Percentiles rank a stretch among this genome's conserved stretches.
Evolutionary conservation across 2,888 invertebrate genomes (phyloP).

Genomic region (Campopleginae sp.): DNA sequence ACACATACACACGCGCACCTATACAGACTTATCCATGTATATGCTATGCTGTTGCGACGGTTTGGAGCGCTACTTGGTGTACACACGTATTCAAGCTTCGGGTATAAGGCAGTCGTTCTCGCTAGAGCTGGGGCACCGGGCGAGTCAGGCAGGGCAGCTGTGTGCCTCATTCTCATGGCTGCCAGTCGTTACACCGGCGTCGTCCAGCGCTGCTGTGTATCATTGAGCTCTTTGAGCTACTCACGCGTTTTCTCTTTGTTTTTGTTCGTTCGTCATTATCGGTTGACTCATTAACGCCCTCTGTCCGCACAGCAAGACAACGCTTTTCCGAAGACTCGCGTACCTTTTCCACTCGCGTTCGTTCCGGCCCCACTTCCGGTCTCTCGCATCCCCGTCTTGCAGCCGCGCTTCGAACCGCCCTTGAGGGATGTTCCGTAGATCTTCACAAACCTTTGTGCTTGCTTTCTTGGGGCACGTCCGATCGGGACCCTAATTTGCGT

Average conservation of each 20-base stretch:
- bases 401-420: slow-evolving; percentile 7
- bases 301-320: background rate
- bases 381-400: slow-evolving; percentile 18
- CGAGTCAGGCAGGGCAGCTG: slow-evolving; percentile 72
- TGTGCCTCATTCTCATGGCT: slow-evolving; percentile 68
- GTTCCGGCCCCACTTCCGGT: slow-evolving; percentile 37
- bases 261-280: background rate
- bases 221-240: slow-evolving; percentile 26
- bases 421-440: slow-evolving; percentile 32
- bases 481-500: background rate
- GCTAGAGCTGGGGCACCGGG: slow-evolving; percentile 38
- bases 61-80: slow-evolving; percentile 27
- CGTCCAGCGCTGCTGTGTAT: slow-evolving; percentile 77
- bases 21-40: background rate
- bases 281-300: background rate
- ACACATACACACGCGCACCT: background rate
- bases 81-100: slow-evolving; percentile 25
- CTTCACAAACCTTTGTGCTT: background rate
- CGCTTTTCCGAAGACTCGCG: background rate
- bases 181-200: slow-evolving; percentile 82
- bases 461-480: background rate
- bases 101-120: slow-evolving; percentile 40
- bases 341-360: background rate
- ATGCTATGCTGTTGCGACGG: slow-evolving; percentile 11
- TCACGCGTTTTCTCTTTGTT: slow-evolving; percentile 31